Evolutionary conservation across 64 coral and sea anemone genomes (phyloP).

Genomic region (Pocillopora damicornis): DNA sequence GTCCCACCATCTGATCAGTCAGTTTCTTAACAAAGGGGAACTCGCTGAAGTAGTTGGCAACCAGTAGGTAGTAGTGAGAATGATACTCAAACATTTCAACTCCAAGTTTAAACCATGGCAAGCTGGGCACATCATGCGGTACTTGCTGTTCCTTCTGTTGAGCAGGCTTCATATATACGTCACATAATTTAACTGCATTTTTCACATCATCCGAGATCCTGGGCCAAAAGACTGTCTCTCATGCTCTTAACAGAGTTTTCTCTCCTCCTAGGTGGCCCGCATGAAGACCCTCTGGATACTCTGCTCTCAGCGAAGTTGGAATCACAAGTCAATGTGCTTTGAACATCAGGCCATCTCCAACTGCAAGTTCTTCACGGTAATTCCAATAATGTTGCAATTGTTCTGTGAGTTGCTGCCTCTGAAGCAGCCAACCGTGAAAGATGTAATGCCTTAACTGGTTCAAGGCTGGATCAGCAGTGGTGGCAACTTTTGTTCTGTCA

Average conservation of each 20-base stretch:
- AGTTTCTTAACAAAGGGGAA: conserved; percentile 48
- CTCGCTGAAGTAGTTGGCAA: conserved; percentile 53
- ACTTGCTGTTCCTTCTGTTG: too few relatives aligned
- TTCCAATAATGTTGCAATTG: conserved; percentile 58
- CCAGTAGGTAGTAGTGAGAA: conserved; percentile 29
- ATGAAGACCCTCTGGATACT: conserved; percentile 32
- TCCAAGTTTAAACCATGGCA: conserved; percentile 24
- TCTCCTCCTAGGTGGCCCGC: conserved; percentile 13
- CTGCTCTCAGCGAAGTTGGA: conserved; percentile 8
- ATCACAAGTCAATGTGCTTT: conserved; percentile 31
- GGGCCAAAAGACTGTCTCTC: conserved; percentile 37
- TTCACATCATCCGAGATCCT: conserved; percentile 30
- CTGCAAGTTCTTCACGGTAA: conserved; percentile 43
- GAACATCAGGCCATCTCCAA: conserved; percentile 53
- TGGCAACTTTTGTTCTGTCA: conserved; percentile 40
- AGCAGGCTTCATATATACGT: too few relatives aligned
- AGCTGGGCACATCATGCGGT: neutral
- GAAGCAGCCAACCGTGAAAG: conserved; percentile 46
- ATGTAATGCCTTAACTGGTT: conserved; percentile 17
- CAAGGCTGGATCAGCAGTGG: conserved; percentile 9
- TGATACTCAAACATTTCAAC: conserved; percentile 35
- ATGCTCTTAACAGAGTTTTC: conserved; percentile 28
- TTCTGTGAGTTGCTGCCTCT: conserved; percentile 33
- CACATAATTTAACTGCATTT: neutral
- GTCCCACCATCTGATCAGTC: neutral